A percentile compares a stretch with the other conserved stretches of the same genome.
Evolutionary conservation across 2,113 vertebrate genomes (phyloP).

Genomic region (Pavo muticus): DNA sequence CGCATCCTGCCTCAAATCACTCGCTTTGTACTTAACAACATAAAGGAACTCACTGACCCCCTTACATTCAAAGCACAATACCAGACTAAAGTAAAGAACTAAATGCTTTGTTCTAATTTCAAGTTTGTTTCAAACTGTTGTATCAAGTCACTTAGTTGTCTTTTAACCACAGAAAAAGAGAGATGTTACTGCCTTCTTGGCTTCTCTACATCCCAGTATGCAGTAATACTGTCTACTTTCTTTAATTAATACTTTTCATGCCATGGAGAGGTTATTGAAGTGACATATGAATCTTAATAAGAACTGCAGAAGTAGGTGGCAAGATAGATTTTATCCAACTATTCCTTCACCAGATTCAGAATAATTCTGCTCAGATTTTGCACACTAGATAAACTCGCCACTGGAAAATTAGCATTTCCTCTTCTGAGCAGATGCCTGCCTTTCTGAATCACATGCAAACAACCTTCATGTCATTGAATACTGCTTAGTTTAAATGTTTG

Average conservation of each 20-base stretch:
- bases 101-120: background rate
- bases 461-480: background rate
- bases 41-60: background rate
- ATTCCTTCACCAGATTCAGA: background rate
- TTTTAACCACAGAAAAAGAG: background rate
- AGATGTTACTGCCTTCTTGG: background rate
- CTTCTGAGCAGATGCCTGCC: background rate
- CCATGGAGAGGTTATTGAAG: background rate
- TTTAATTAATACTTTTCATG: background rate
- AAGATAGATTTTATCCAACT: background rate
- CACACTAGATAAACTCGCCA: background rate
- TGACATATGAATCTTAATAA: background rate
- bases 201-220: background rate
- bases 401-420: background rate
- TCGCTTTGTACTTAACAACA: background rate
- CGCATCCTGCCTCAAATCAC: background rate
- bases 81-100: background rate
- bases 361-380: background rate
- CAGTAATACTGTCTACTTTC: background rate
- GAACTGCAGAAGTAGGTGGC: background rate
- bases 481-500: background rate
- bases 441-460: background rate
- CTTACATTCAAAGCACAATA: background rate
- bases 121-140: background rate
- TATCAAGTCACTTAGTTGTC: background rate